A percentile compares a stretch with the other conserved stretches of the same genome.
These are phyloP conservation scores for Adelges cooleyi DNA, from an alignment of 1,140 invertebrate genomes.

Conservation along the genomic window DNA sequence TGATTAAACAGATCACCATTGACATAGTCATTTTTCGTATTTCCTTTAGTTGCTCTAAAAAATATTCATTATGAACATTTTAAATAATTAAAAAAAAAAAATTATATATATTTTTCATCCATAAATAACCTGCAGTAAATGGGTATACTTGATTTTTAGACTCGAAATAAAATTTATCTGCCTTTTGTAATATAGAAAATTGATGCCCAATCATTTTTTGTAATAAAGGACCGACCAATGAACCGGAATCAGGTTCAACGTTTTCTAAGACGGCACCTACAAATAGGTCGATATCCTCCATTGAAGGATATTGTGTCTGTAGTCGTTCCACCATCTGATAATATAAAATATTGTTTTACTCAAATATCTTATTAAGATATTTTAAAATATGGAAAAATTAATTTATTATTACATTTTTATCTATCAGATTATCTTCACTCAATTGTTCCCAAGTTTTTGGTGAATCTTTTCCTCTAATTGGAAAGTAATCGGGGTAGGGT, in stretches of 20 bases:
- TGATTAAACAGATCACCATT: not conserved
- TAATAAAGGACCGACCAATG: slow-evolving; percentile 69
- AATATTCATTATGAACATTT: not conserved
- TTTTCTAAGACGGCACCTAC: slow-evolving; percentile 65
- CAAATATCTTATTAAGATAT: no score
- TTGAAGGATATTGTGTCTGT: slow-evolving; percentile 45
- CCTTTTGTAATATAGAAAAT: slow-evolving; percentile 58
- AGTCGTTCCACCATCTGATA: slow-evolving; percentile 34
- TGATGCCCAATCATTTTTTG: slow-evolving; percentile 73
- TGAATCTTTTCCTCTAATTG: not conserved
- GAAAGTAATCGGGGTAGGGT: not conserved
- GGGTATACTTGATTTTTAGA: not conserved
- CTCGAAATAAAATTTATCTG: slow-evolving; percentile 70
- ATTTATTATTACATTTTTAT: no score
- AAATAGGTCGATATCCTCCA: slow-evolving; percentile 69
- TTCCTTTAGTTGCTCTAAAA: slow-evolving; percentile 1
- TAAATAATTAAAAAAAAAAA: not conserved
- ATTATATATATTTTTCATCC: not conserved
- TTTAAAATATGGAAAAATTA: no score
- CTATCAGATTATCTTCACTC: not conserved
- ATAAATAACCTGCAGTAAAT: not conserved
- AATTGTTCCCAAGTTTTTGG: not conserved
- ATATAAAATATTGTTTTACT: no score
- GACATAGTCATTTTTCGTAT: not conserved
- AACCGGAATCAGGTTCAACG: slow-evolving; percentile 47